Base-by-base conservation (phyloP, 2,113 vertebrate genomes). In the Stigmatopora argus region DNA sequence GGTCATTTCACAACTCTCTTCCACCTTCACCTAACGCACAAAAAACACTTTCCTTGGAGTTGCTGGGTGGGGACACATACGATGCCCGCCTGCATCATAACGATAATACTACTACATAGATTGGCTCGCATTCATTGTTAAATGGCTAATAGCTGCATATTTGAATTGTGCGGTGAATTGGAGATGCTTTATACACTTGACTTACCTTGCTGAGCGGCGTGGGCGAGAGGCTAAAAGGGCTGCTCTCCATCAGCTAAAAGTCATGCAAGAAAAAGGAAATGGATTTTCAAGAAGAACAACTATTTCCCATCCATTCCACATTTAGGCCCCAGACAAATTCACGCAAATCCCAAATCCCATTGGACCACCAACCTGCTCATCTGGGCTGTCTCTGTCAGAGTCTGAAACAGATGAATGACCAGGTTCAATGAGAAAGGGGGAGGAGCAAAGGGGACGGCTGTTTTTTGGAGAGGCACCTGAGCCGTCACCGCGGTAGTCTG, bases 381-480 rank as follows among this genome's bases (percentile, higher is more conserved):
- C 92, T 44, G 94, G 93, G 86, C 93, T 93, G 90, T 94, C 94
- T 89, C 91, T 92, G 83, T 94, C 92, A 3, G 91, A 91, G 83
- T 94, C 94, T 95, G 87, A 65, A 86, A 89, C 65, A 80, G 13
- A 85, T 11, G 1, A 12, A 73, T 59, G 1, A 63, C 1, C 7
- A 7, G 10, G 21, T 47, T 31, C 0, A 18, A 18, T 34, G 23
- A 49, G 15, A 49, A 14, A 23, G n/a, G 15, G 61, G 12, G 44
- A 62, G 18, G 9, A 45, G 13, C n/a, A 15, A 5, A 14, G 7
- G 17, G 23, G 17, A 19, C 5, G 38, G 13, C 9, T 41, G 9
- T 41, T 8, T 41, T 41, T 41, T 41, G 9, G 9, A 8, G 18
- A 1, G 46, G 49, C 78, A 92, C 90, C 90, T 91, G 90, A 89